Percentiles rank a stretch among this genome's conserved stretches.
Evolutionary conservation across 2,888 invertebrate species (phyloP).

Genomic region (Apotomis turbidana): DNA sequence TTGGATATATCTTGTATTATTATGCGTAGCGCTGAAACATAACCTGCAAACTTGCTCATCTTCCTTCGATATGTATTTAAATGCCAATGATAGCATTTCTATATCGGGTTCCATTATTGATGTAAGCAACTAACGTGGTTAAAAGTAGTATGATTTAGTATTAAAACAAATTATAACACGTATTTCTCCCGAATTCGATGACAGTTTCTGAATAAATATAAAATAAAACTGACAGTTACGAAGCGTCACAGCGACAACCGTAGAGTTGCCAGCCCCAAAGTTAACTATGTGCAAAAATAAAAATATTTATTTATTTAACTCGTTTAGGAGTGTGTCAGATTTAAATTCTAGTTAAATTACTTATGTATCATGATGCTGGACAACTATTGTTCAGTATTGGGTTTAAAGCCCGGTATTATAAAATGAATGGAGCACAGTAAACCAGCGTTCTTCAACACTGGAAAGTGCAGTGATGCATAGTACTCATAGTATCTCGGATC

Average conservation of each 20-base stretch:
- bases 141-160: not conserved
- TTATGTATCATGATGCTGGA: too few species aligned
- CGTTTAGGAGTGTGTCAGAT: too few species aligned
- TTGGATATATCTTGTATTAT: conserved; percentile 55
- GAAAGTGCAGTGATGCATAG: too few species aligned
- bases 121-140: not conserved
- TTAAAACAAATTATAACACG: not conserved
- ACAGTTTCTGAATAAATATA: not conserved
- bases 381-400: too few species aligned
- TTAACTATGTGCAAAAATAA: not conserved
- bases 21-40: conserved; percentile 63
- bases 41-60: conserved; percentile 69
- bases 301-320: not conserved
- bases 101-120: conserved; percentile 50
- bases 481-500: too few species aligned
- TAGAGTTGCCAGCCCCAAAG: not conserved
- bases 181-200: not conserved
- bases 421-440: too few species aligned
- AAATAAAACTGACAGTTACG: not conserved
- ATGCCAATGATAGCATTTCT: conserved; percentile 49
- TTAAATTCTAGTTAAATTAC: too few species aligned
- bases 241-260: not conserved
- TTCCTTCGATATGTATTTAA: conserved; percentile 63
- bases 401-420: too few species aligned
- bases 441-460: too few species aligned